Base-by-base conservation (phyloP, 1,140 invertebrate genomes). In the Melitaea cinxia region DNA sequence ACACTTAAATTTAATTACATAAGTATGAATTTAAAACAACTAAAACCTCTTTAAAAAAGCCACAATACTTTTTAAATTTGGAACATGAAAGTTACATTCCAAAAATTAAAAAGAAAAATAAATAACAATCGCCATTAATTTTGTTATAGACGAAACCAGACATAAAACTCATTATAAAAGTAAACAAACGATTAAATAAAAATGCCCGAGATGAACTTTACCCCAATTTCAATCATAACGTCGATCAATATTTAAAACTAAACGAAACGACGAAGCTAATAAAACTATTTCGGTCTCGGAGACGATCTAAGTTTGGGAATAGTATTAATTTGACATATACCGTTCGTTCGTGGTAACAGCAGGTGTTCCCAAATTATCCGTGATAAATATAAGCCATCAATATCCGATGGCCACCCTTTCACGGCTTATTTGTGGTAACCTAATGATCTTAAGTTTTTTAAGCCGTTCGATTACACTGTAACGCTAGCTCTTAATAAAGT, bases 371-470 rank as follows among this genome's bases (percentile, higher is more conserved):
- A 81, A 83, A 85, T 82, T 74, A 78, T 82, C 73, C 72, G 77
- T 85, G 85, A 85, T 88, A 82, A 83, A 88, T 85, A 79, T 70
- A 73, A 62, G 57, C 82, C 79, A 88, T 85, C 81, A 87, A 81
- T 83, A 81, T 75, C 61, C 35, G 63, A 70, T 57, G 64, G 71
- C 64, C 81, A 77, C 79, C 77, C 80, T 78, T 78, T 75, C 75
- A 76, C 67, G 76, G 71, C 57, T 70, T 69, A 71, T 72, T n/a
- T 70, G 71, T 70, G 66, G 73, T 69, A 75, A 76, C 70, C 75
- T 77, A 77, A 77, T 76, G 75, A 72, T 68, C 76, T 72, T 66
- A 77, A 23, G 6, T 3, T 47, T 47, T 47, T 47, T 47, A 47
- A 33, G 37, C 15, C 14, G 12, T 37, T 37, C 17, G 37, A 42